Evolutionary conservation across 2,797 vertebrate genomes (phyloP), one percentile per base, ranked within the genome.

Genomic region (Tragelaphus eurycerus): DNA sequence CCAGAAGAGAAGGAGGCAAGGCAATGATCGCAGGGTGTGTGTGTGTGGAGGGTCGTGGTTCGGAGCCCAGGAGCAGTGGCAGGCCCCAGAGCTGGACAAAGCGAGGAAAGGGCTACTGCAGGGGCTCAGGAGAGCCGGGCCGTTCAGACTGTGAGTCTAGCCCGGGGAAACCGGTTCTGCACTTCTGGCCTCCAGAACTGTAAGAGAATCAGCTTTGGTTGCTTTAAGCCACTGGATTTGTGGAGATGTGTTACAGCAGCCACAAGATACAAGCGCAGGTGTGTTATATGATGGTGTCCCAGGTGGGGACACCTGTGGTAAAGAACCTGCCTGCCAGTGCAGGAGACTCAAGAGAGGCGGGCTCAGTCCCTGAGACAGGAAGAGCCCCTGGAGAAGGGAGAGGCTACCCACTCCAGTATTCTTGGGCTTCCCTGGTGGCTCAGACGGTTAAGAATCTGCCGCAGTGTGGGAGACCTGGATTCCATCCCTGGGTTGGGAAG

Each of bases 231-330:
- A 0, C 17, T 25, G 3, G 8, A 25, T 25, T 19, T 13, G 13
- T 13, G n/a, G 4, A 10, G 0, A 9, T 31, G 64, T 16, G 7
- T 52, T 13, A 29, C 1, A 16, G 29, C 17, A 46, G 17, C 46
- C 3, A 0, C 5, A 7, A 48, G 46, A 43, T 34, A 48, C 12
- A 21, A 7, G 29, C 4, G 0, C n/a, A 54, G 46, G 60, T 2
- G 9, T 9, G 0, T 23, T 2, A 1, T 6, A 1, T 1, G 6
- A 74, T 38, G 43, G 21, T 2, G 21, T 74, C 71, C 71, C 21
- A 7, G 34, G 67, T 38, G 38, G 12, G 23, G 38, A n/a, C n/a
- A n/a, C n/a, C n/a, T n/a, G 67, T 43, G 38, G 21, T 13, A 25
- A 74, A 43, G 71, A 43, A 43, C 21, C 38, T 1, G 5, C 21